phyloP scores from a whole-genome alignment of 2,797 vertebrate genomes.

The Myotis vivesi region DNA sequence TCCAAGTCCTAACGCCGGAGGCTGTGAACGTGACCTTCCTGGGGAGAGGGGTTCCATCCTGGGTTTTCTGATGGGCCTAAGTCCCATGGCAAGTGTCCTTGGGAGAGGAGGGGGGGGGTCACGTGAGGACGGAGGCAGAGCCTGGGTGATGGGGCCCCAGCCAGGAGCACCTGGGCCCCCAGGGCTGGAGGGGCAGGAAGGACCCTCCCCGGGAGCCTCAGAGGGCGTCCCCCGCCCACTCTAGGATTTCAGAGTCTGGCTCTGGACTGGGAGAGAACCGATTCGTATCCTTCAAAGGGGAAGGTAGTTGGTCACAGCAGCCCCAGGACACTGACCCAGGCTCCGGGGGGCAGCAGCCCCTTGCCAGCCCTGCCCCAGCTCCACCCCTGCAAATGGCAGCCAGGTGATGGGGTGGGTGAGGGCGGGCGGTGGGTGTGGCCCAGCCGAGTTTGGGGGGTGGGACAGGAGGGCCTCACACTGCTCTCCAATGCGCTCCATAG shows the following conservation, averaged over 20 bases:
- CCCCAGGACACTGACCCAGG: background rate
- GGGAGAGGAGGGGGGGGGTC: too few relatives aligned
- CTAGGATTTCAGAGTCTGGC: background rate
- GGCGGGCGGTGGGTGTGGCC: too few relatives aligned
- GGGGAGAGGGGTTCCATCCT: background rate
- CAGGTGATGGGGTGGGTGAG: background rate
- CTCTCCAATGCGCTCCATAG: fast-evolving
- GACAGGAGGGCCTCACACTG: fast-evolving
- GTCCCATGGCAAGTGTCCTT: background rate
- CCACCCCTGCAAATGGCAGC: fast-evolving
- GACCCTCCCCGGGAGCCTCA: too few relatives aligned
- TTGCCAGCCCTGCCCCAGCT: background rate
- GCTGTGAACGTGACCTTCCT: fast-evolving
- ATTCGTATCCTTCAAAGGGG: too few relatives aligned
- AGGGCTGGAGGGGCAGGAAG: too few relatives aligned
- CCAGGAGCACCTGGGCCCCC: too few relatives aligned
- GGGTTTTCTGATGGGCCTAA: background rate
- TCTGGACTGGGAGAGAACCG: background rate
- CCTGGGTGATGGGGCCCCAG: too few relatives aligned
- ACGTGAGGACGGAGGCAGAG: too few relatives aligned
- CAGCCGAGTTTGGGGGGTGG: fast-evolving
- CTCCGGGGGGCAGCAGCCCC: fast-evolving
- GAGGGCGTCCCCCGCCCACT: fast-evolving
- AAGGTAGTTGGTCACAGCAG: background rate
- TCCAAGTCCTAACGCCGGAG: background rate